Evolutionary conservation across 2,888 invertebrate genomes (phyloP), one percentile per base, ranked within the genome.

Genomic region (Pedicia rivosa): DNA sequence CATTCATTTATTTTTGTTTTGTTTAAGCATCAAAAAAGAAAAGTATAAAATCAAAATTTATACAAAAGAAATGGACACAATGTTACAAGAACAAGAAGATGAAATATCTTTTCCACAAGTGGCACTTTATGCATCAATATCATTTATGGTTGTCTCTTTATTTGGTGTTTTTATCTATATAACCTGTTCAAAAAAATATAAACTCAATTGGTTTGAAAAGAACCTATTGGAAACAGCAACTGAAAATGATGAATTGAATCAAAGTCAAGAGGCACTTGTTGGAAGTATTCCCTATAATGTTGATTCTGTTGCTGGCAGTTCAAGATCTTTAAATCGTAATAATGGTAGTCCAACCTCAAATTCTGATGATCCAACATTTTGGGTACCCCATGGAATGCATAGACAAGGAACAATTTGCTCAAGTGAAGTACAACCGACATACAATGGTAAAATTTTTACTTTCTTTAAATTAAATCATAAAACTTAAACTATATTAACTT

Each of bases 171-270:
- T 66, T 5, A 46, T 68, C 3, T 70, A 69, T 44, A 60, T 69
- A 20, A 64, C 64, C 32, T 70, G 69, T 48, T 65, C 67, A 13
- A 60, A 59, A 39, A 62, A 62, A 29, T 69, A 66, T 48, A 58
- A 65, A 24, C 58, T 71, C 26, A 70, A 70, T 51, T 71, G 70
- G 71, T 71, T 69, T 46, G 70, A 71, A 51, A 64, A 67, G 43
- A 67, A 64, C 42, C 52, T 70, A 5, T 50, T 71, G 19, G 70
- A 70, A 44, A 62, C 66, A 1, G 66, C 66, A 14, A 53, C 47
- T 24, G 63, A 62, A 42, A 55, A 52, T 42, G 60, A 56, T 33
- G 59, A 59, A 31, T 50, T 60, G 20, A 57, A 53, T 14, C 59
- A 63, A 40, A 64, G 65, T 43, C 61, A 61, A 20, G 66, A 66